phyloP scores from a whole-genome alignment of 2,888 invertebrate genomes.

The Serrognathus titanus region DNA sequence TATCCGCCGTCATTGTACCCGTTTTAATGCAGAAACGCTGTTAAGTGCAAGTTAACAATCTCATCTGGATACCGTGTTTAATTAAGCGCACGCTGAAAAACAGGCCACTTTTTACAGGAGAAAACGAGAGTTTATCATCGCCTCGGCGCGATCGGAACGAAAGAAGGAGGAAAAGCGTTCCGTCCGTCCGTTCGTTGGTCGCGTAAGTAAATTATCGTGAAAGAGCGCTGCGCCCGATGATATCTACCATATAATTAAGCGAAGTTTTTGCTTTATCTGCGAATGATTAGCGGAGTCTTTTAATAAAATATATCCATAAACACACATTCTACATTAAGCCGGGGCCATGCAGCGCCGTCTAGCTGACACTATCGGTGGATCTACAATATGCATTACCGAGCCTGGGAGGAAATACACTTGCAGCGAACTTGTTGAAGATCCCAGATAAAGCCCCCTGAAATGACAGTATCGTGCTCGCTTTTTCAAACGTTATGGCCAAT shows the following conservation, averaged over 20 bases:
- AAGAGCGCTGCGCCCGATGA: slow-evolving; percentile 11
- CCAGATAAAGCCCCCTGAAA: slow-evolving; percentile 31
- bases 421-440: slow-evolving; percentile 41
- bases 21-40: no score
- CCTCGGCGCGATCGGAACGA: not conserved
- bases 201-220: slow-evolving; percentile 8
- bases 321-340: slow-evolving; percentile 35
- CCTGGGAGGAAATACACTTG: slow-evolving; percentile 44
- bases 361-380: slow-evolving; percentile 33
- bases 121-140: not conserved
- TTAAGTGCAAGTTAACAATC: no score
- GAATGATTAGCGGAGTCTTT: slow-evolving; percentile 32
- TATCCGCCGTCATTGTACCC: no score
- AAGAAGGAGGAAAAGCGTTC: not conserved
- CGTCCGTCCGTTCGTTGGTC: not conserved
- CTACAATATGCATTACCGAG: slow-evolving; percentile 37
- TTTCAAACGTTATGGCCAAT: slow-evolving; percentile 28
- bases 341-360: slow-evolving; percentile 29
- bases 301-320: slow-evolving; percentile 36
- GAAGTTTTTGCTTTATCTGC: slow-evolving; percentile 30
- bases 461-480: slow-evolving; percentile 27
- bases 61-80: not conserved
- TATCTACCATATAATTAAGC: slow-evolving; percentile 31
- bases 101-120: not conserved
- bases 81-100: slow-evolving; percentile 1